Percentiles rank a stretch among this genome's conserved stretches.
phyloP scores from a whole-genome alignment of 2,797 vertebrate genomes.

The Protosalanx chinensis region DNA sequence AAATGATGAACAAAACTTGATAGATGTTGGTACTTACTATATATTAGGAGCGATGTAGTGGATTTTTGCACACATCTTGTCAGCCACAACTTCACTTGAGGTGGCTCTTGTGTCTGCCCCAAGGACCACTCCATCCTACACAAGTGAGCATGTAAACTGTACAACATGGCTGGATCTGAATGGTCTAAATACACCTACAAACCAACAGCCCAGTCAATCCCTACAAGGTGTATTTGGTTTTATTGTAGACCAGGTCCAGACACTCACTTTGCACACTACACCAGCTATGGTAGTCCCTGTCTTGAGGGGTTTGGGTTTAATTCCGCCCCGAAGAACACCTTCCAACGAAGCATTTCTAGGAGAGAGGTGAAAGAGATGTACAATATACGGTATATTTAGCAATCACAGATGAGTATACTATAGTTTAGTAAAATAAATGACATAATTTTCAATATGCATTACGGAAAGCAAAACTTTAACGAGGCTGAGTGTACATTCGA shows the following conservation, averaged over 20 bases:
- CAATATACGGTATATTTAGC: too few relatives aligned
- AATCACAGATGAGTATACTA: background rate
- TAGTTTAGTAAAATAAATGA: background rate
- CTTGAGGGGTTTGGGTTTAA: constrained; percentile 63
- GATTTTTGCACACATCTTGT: constrained; percentile 75
- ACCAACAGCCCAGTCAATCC: background rate
- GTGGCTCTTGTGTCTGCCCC: constrained; percentile 76
- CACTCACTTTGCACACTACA: constrained; percentile 67
- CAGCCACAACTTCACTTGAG: constrained; percentile 68
- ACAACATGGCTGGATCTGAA: background rate
- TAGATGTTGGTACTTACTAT: constrained; percentile 62
- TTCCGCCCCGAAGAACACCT: constrained; percentile 40
- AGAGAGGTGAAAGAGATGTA: background rate
- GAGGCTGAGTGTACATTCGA: too few relatives aligned
- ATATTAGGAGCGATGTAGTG: constrained; percentile 77
- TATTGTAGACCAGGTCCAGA: background rate
- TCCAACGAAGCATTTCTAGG: constrained; percentile 62
- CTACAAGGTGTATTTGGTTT: background rate
- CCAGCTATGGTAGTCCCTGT: constrained; percentile 77
- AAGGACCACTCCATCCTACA: constrained; percentile 74
- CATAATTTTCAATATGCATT: background rate
- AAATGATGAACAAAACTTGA: background rate
- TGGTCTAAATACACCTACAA: background rate
- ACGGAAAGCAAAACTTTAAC: background rate
- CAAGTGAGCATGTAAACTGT: background rate